Evolutionary conservation across 2,113 vertebrate species (phyloP), one percentile per base, ranked within the genome.

Genomic region (Microtus montanus): DNA sequence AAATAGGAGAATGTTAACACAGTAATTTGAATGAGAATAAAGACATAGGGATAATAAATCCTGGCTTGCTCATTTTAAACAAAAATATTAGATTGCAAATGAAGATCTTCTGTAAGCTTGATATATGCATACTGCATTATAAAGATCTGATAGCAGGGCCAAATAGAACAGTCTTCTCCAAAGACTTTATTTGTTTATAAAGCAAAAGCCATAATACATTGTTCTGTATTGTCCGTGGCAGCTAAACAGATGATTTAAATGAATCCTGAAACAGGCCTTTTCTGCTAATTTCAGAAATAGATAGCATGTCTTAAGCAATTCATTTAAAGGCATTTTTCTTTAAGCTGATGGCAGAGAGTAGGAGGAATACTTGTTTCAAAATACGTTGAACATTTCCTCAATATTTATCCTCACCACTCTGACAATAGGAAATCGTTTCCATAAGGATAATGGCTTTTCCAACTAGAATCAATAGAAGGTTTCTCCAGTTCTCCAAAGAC

Each of bases 211-310:
- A 63, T 94, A 89, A 95, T 74, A 83, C 33, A 35, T 28, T 78
- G 52, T 82, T 78, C 47, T 97, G 44, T 74, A 74, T 63, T 96
- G 97, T 79, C 85, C 90, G 24, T 96, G 95, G 85, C 87, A 94
- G 84, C 87, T 95, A 97, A 97, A 95, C 47, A 94, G 89, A 92
- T 97, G 85, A 89, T 98, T 96, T 91, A 98, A 98, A 97, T 95
- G 78, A 98, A 95, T 97, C 68, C 95, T 98, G 95, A 93, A 96
- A 96, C 35, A 93, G 63, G n/a, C 90, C 88, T 94, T 98, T 92
- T 97, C 93, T 92, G 2, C 83, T 98, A 97, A 98, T 98, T 98
- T 97, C 91, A 97, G 92, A 97, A 98, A 97, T 97, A 98, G 96
- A 97, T 97, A 98, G 80, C 33, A 58, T 97, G 96, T 95, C 96